phyloP scores from a whole-genome alignment of 2,888 invertebrate species.

The Himalopsyche kuldschensis region DNA sequence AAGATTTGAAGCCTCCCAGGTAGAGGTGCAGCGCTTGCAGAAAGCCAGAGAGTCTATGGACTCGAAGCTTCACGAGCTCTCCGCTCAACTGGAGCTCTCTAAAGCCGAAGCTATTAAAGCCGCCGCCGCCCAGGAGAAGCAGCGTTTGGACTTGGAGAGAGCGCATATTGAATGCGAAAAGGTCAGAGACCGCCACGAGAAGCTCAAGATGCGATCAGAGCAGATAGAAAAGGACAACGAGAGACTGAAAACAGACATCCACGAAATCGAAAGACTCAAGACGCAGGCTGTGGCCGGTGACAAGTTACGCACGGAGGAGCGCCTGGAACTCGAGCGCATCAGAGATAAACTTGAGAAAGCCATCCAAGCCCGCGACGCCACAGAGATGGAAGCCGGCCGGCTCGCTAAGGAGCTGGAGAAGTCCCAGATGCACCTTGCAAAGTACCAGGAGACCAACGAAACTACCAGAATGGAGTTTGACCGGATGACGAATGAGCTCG shows the following conservation, averaged over 20 bases:
- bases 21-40: slow-evolving; percentile 70
- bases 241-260: slow-evolving; percentile 53
- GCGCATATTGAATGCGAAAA: slow-evolving; percentile 89
- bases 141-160: slow-evolving; percentile 77
- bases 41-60: slow-evolving; percentile 71
- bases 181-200: slow-evolving; percentile 83
- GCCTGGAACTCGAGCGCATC: slow-evolving; percentile 79
- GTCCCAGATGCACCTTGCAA: slow-evolving; percentile 79
- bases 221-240: slow-evolving; percentile 66
- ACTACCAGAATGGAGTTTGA: slow-evolving; percentile 83
- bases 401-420: slow-evolving; percentile 85
- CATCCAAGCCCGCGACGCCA: slow-evolving; percentile 77
- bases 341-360: slow-evolving; percentile 87
- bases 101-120: slow-evolving; percentile 78
- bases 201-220: slow-evolving; percentile 72
- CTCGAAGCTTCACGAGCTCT: slow-evolving; percentile 71
- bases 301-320: slow-evolving; percentile 67
- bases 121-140: slow-evolving; percentile 75
- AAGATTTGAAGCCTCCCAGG: slow-evolving; percentile 73
- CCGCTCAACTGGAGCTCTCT: slow-evolving; percentile 78
- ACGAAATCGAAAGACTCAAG: slow-evolving; percentile 76
- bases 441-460: slow-evolving; percentile 82
- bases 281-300: slow-evolving; percentile 68
- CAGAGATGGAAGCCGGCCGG: slow-evolving; percentile 82
- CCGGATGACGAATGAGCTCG: slow-evolving; percentile 78